Base-by-base conservation (phyloP, 2,888 invertebrate genomes). In the Aromia moschata region DNA sequence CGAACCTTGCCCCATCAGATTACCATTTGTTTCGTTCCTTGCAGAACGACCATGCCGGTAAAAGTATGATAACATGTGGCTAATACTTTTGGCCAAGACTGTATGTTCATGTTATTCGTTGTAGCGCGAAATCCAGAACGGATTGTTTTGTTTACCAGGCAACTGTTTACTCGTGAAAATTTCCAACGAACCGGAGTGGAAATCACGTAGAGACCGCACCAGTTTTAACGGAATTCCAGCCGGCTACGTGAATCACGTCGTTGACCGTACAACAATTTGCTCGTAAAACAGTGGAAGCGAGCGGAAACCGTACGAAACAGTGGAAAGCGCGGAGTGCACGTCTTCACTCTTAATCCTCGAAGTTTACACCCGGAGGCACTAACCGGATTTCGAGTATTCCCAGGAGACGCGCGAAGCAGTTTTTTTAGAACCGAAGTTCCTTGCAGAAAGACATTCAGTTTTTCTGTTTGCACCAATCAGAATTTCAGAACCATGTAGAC, bases 171-270 rank as follows among this genome's bases (percentile, higher is more conserved):
- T 20, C 25, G 18, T 20, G 30, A 30, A 44, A 44, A 30, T 51
- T 40, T 14, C 40, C 40, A 25, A 38, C 51, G 38, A 16, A 18
- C 18, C 11, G 40, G 15, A n/a, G 15, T 33, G 52, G 31, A 44
- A n/a, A 54, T 54, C 53, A 54, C 53, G 53, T 54, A 36, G 15
- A 14, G 18, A 20, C 45, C 43, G 36, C 53, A 44, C 36, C 44
- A 44, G 30, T 40, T 44, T 36, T 16, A 20, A 17, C 20, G 7
- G 18, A 44, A 44, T 44, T 20, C 20, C 43, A 3, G 33, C 30
- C 20, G 17, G 44, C 43, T 36, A 44, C 12, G 53, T 10, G 53
- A 36, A 54, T 44, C 53, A 54, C 53, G 53, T 54, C 31, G 11
- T 16, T 9, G 30, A 51, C 40, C 37, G 18, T 18, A 44, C 52